These are phyloP conservation scores for Liposcelis brunnea DNA, from an alignment of 2,888 invertebrate genomes.

Conservation along the genomic window DNA sequence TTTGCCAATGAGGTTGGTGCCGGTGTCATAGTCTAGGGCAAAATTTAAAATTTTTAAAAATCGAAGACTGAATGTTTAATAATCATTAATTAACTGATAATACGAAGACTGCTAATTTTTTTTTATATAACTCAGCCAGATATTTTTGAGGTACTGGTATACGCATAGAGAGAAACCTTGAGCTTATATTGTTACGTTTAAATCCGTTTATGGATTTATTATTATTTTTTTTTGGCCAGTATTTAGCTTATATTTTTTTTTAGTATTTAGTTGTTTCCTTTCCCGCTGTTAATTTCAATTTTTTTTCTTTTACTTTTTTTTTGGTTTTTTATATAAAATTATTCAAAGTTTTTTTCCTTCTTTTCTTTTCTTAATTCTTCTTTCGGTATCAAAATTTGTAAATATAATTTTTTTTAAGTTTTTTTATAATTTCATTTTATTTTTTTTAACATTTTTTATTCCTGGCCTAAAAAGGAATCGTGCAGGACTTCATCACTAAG, in stretches of 20 bases:
- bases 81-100: constrained; percentile 7
- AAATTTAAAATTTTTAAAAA: constrained; percentile 6
- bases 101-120: too few relatives aligned
- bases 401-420: constrained; percentile 27
- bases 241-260: not conserved
- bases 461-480: constrained; percentile 19
- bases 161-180: too few relatives aligned
- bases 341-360: constrained; percentile 15
- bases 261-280: not conserved
- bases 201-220: constrained; percentile 16
- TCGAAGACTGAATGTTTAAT: constrained; percentile 13
- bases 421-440: constrained; percentile 39
- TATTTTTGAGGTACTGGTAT: too few relatives aligned
- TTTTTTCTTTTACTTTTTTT: constrained; percentile 18
- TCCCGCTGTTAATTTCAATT: constrained; percentile 15
- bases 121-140: constrained; percentile 6
- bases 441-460: constrained; percentile 27
- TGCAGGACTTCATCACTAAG: too few relatives aligned
- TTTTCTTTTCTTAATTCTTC: constrained; percentile 12
- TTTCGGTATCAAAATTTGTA: constrained; percentile 17
- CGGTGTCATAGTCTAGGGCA: constrained; percentile 56
- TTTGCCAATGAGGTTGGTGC: constrained; percentile 86
- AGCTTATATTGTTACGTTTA: constrained; percentile 14
- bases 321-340: constrained; percentile 14
- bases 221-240: constrained; percentile 10